Base-by-base conservation (phyloP, 1,140 invertebrate genomes). In the Oedothorax gibbosus region DNA sequence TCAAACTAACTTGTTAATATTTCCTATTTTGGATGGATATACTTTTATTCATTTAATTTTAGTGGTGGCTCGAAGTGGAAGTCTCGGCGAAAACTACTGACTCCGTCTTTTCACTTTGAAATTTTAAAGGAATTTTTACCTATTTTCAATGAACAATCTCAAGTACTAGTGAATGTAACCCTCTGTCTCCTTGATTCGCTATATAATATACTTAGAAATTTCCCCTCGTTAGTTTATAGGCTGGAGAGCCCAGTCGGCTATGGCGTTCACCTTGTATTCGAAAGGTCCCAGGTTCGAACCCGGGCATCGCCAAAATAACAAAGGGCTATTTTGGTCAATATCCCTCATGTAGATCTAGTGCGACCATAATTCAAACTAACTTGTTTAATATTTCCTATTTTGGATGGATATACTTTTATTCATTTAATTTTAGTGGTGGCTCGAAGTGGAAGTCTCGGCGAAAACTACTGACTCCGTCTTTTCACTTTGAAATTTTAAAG, bases 71-170 rank as follows among this genome's bases (percentile, higher is more conserved):
- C 89, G 4, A 93, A 93, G 88, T 95, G 94, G 94, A 91, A 89
- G 75, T 88, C 87, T 0, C 91, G 94, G 85, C 89, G 94, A 6
- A 92, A 92, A 86, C 88, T 94, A 69, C 90, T 95, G 11, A 94
- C 94, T 54, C 93, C 93, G 0, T 91, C 92, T 0, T 94, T 95
- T 86, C 93, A 94, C 88, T 91, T 93, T 54, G 92, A 91, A 14
- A 90, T 93, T 51, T 87, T 94, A 57, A 91, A 94, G 83, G 91
- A 91, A 86, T 94, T 94, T 87, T 88, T 93, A 2, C 90, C 88
- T 1, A 90, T 90, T 0, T 94, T 95, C 88, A 90, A 91, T 62
- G 91, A 93, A 76, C 91, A 92, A 87, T 49, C 85, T 49, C 89
- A 92, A 7, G 91, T 93, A 15, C 90, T 97, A 65, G 91, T 94